Percentiles rank a stretch among this genome's conserved stretches.
Evolutionary conservation across 64 coral and sea anemone species (phyloP).

Genomic region (Stichodactyla mertensii): DNA sequence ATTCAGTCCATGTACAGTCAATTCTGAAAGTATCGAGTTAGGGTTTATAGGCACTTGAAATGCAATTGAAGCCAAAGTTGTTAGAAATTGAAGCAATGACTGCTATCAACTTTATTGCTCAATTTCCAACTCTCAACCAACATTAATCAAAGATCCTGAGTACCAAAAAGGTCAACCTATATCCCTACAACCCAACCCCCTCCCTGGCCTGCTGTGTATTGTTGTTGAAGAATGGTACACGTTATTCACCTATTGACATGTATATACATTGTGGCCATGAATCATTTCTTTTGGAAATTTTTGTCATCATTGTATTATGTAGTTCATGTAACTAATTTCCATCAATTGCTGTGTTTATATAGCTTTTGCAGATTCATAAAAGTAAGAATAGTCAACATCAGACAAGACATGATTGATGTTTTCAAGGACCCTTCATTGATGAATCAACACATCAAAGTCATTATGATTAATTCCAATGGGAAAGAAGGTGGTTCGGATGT

Average conservation of each 20-base stretch:
- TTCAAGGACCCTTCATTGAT: not conserved
- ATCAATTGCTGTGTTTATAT: not conserved
- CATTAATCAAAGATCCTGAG: no score
- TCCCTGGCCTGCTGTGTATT: not conserved
- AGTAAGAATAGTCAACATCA: not conserved
- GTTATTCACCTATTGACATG: not conserved
- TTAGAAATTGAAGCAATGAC: no score
- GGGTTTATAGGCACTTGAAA: no score
- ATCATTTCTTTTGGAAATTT: not conserved
- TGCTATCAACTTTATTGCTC: no score
- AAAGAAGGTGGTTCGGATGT: not conserved
- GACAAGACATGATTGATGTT: not conserved
- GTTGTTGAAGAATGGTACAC: not conserved
- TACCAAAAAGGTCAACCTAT: no score
- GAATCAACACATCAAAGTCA: not conserved
- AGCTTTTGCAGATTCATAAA: not conserved
- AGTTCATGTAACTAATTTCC: not conserved
- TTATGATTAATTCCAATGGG: constrained; percentile 17
- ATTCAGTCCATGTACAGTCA: no score
- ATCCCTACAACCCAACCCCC: no score
- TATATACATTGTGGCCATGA: not conserved
- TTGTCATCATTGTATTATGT: not conserved
- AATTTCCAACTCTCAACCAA: no score
- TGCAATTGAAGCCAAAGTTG: no score
- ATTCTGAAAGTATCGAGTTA: no score